phyloP scores from a whole-genome alignment of 2,113 vertebrate genomes.

The Channa argus region DNA sequence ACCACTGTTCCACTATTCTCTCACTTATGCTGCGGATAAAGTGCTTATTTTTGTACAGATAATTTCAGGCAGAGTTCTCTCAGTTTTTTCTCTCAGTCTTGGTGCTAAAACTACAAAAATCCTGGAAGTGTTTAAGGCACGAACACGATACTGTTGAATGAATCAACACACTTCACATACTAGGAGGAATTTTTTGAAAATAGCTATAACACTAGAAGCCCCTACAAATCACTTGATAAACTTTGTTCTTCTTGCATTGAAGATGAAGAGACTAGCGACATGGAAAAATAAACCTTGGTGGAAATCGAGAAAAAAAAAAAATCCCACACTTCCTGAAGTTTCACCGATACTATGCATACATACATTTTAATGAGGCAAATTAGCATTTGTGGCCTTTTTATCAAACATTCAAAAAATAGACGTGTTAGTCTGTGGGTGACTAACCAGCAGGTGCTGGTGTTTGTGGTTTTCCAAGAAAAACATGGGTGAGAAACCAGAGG shows the following conservation, averaged over 20 bases:
- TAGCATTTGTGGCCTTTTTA: constrained; percentile 67
- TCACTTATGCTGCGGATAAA: too few relatives aligned
- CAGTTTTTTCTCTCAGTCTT: too few relatives aligned
- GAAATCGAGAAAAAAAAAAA: constrained; percentile 10
- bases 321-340: constrained; percentile 19
- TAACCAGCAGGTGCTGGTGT: constrained; percentile 19
- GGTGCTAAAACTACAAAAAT: too few relatives aligned
- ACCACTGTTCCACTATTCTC: too few relatives aligned
- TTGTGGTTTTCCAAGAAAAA: constrained; percentile 16
- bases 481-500: constrained; percentile 24
- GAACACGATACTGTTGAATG: constrained; percentile 36
- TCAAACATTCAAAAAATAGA: constrained; percentile 68
- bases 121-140: constrained; percentile 17
- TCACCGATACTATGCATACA: constrained; percentile 40
- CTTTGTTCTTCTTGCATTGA: constrained; percentile 52
- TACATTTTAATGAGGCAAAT: constrained; percentile 77
- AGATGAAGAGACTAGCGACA: constrained; percentile 52
- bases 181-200: constrained; percentile 14
- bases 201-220: constrained; percentile 6
- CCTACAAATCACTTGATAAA: constrained; percentile 31
- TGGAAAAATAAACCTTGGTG: constrained; percentile 14
- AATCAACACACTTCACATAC: constrained; percentile 20
- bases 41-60: too few relatives aligned
- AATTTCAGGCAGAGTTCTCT: too few relatives aligned
- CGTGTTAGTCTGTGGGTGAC: constrained; percentile 11